Percentiles rank a stretch among this genome's conserved stretches.
Evolutionary conservation across 2,888 invertebrate species (phyloP).

Genomic region (Nephrocerus scutellatus): DNA sequence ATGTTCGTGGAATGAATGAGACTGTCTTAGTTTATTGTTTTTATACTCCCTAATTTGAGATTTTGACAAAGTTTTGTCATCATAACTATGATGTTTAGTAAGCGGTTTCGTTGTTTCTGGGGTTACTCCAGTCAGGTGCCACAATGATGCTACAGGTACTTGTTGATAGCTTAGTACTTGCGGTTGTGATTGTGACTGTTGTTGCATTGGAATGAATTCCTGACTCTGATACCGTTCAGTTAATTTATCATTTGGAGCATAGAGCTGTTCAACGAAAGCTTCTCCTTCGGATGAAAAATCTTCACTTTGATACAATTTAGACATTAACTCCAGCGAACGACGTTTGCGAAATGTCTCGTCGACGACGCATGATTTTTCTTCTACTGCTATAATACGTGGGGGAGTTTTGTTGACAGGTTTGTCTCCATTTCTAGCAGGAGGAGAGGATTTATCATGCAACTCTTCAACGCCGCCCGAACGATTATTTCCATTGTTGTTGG

Average conservation of each 20-base stretch:
- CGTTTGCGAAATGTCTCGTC: slow-evolving; percentile 47
- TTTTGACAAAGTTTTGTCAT: slow-evolving; percentile 57
- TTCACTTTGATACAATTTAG: slow-evolving; percentile 56
- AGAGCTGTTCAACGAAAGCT: slow-evolving; percentile 53
- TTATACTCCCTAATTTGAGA: slow-evolving; percentile 60
- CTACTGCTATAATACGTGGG: slow-evolving; percentile 28
- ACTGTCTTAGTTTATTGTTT: slow-evolving; percentile 55
- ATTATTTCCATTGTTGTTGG: slow-evolving; percentile 35
- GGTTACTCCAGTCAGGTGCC: neutral
- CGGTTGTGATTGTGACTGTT: slow-evolving; percentile 37
- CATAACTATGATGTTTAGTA: slow-evolving; percentile 60
- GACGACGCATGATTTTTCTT: slow-evolving; percentile 25
- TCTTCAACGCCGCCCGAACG: slow-evolving; percentile 28
- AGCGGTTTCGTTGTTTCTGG: slow-evolving; percentile 49
- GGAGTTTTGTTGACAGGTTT: slow-evolving; percentile 44
- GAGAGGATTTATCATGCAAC: slow-evolving; percentile 25
- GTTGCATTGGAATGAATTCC: slow-evolving; percentile 52
- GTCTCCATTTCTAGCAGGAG: slow-evolving; percentile 7
- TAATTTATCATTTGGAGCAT: slow-evolving; percentile 57
- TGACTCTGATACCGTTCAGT: slow-evolving; percentile 60
- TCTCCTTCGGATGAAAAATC: slow-evolving; percentile 51
- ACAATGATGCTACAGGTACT: slow-evolving; percentile 25
- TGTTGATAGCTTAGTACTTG: slow-evolving; percentile 49
- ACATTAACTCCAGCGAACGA: slow-evolving; percentile 50
- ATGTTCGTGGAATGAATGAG: slow-evolving; percentile 60